Evolutionary conservation across 1,140 invertebrate genomes (phyloP).

Genomic region (Hormaphis cornu): DNA sequence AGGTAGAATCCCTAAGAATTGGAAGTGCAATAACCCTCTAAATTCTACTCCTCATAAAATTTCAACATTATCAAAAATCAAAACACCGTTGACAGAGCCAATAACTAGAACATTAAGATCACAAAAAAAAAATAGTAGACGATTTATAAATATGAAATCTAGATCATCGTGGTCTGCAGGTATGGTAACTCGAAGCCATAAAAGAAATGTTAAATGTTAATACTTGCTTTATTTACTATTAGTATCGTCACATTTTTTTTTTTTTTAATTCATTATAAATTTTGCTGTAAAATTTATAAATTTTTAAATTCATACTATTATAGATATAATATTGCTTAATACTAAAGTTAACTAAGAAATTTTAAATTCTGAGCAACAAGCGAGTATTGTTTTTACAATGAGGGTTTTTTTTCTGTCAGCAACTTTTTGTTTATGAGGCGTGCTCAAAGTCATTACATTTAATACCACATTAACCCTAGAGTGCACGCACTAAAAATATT

Average conservation of each 20-base stretch:
- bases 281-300: neutral
- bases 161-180: constrained; percentile 16
- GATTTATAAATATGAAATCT: neutral
- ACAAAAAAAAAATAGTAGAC: neutral
- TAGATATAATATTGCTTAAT: too few species aligned
- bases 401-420: too few species aligned
- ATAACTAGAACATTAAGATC: constrained; percentile 28
- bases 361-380: too few species aligned
- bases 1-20: constrained; percentile 5
- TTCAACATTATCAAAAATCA: constrained; percentile 11
- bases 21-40: neutral
- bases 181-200: constrained; percentile 22
- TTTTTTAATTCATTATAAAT: neutral
- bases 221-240: neutral
- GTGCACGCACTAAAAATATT: too few species aligned
- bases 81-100: constrained; percentile 21
- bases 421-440: too few species aligned
- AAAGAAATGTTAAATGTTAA: constrained; percentile 16
- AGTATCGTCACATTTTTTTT: neutral
- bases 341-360: too few species aligned
- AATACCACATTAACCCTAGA: too few species aligned
- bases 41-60: neutral
- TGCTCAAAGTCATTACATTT: too few species aligned
- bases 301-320: too few species aligned
- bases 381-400: too few species aligned